Base-by-base conservation (phyloP, 1,140 invertebrate species). In the Sitodiplosis mosellana region DNA sequence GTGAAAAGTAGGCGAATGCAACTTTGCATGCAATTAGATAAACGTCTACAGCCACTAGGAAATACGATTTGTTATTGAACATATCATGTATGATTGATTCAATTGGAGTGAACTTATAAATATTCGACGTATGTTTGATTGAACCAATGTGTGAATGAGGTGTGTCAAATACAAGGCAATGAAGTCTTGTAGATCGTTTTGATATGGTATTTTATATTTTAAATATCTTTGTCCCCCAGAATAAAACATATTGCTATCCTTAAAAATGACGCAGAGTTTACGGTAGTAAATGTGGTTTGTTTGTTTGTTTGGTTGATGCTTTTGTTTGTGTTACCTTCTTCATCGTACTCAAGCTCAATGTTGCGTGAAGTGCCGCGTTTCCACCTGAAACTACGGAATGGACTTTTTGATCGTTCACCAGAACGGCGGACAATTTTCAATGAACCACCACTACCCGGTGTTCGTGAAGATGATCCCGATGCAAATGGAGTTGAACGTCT, bases 371-470 rank as follows among this genome's bases (percentile, higher is more conserved):
- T 67, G 52, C 60, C 59, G 62, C 81, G 83, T 74, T 85, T 86
- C 84, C 85, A 89, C 48, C 84, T 76, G 75, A 89, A 88, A 66
- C 84, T 87, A 56, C 86, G 71, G 76, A 91, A 91, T 45, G 86
- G 86, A 50, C 84, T 88, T 69, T 89, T 91, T 70, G 85, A 88
- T 54, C 86, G 76, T 27, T 27, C 27, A 27, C 27, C 27, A 52
- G 78, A 85, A 53, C 79, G 76, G 52, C 62, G 65, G 53, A 66
- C 57, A 34, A 64, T 64, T 55, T 64, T 60, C 47, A 61, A 61
- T 49, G 66, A 65, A 36, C 63, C 66, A 49, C 62, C 59, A 51
- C 52, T 56, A 52, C 59, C 33, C n/a, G 47, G 47, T 43, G 40
- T 44, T 8, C 18, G n/a, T 44, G 41, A 40, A 43, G 45, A 46